Evolutionary conservation across 2,888 invertebrate genomes (phyloP), one percentile per base, ranked within the genome.

Genomic region (Erannis defoliaria): DNA sequence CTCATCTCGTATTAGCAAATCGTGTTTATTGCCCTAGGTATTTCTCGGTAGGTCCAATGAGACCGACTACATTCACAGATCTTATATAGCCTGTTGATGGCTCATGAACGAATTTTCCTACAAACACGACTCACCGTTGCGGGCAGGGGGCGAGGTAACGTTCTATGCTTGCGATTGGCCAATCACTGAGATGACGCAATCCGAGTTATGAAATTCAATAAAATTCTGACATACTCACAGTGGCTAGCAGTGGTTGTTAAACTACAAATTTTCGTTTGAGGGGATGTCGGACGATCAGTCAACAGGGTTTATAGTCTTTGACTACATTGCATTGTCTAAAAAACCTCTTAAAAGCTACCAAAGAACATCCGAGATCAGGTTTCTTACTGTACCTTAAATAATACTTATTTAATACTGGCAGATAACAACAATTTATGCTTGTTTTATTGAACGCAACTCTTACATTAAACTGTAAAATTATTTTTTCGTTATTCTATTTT

Each of bases 401-500:
- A 45, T 58, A 35, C 43, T 50, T 54, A 46, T 18, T 26, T 29
- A 51, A 33, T 48, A 54, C 55, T 26, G 33, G 10, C 45, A 43
- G 16, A 40, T 45, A 46, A 48, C n/a, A n/a, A n/a, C 21, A 29
- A 53, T 48, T 43, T 59, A 56, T 50, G 56, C 57, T 10, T 38
- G 18, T 26, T 26, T 62, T 48, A 9, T 57, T 51, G 26, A 40
- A 50, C 42, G 9, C 38, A 40, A 57, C 29, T 12, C 43, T 55
- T 45, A 54, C 18, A 33, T 54, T 46, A 55, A n/a, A 33, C 16
- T 38, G 45, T 55, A 50, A 48, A 19, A 55, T 21, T 55, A 55
- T 37, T 16, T 60, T 40, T 45, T 38, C 38, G 38, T 43, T 54
- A 70, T 61, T 75, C 51, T 70, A 64, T 70, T 68, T 75, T 72